These are phyloP conservation scores for Dexiosoma caninum DNA, from an alignment of 2,888 invertebrate genomes.

Conservation along the genomic window DNA sequence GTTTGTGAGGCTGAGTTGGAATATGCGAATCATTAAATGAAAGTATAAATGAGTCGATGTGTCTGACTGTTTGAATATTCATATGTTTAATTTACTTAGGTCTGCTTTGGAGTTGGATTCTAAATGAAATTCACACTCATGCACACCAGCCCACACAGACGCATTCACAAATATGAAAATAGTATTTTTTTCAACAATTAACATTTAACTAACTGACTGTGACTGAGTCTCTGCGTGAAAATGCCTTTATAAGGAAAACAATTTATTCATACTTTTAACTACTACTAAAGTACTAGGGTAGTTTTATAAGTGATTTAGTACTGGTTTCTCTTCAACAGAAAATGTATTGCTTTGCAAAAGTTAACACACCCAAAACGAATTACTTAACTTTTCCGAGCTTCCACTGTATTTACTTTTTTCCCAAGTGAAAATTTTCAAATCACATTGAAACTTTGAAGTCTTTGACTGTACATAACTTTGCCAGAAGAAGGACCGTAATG, in stretches of 20 bases:
- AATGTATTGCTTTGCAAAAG: no score
- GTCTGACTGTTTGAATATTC: slow-evolving; percentile 40
- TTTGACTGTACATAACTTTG: no score
- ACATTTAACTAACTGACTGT: slow-evolving; percentile 1
- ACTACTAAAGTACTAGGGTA: background rate
- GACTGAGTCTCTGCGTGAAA: slow-evolving; percentile 1
- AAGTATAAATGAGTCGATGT: background rate
- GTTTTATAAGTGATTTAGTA: background rate
- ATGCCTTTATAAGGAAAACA: slow-evolving; percentile 2
- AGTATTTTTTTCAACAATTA: background rate
- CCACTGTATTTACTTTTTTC: no score
- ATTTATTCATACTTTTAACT: background rate
- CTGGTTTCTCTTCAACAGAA: no score
- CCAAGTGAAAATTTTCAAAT: no score
- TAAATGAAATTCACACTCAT: slow-evolving; percentile 29
- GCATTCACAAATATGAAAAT: background rate
- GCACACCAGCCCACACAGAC: background rate
- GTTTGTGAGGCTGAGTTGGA: background rate
- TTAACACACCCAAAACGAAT: no score
- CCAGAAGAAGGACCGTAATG: no score
- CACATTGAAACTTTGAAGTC: no score
- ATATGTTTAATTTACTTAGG: slow-evolving; percentile 47
- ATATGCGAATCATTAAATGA: background rate
- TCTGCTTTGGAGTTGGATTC: slow-evolving; percentile 25
- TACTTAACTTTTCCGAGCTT: no score